These are phyloP conservation scores for Pseudomyrmex sp. DNA, from an alignment of 1,140 invertebrate species.

Conservation along the genomic window DNA sequence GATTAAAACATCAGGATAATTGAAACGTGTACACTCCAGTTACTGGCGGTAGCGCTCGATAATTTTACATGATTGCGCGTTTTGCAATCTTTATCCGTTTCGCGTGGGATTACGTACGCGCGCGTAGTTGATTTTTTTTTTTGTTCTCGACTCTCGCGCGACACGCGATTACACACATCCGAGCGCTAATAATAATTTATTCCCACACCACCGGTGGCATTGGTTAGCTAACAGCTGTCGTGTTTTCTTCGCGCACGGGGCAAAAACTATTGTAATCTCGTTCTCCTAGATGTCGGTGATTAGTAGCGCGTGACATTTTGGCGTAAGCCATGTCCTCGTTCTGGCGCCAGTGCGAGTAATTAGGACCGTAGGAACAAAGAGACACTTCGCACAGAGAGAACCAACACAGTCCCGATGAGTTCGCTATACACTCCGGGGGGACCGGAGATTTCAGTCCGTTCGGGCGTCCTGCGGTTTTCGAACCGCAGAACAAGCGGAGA, in stretches of 20 bases:
- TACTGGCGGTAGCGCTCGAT: background rate
- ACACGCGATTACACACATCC: background rate
- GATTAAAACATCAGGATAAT: constrained; percentile 4
- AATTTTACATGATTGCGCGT: background rate
- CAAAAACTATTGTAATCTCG: background rate
- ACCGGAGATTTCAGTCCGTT: constrained; percentile 18
- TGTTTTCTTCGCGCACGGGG: background rate
- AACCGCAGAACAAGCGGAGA: constrained; percentile 45
- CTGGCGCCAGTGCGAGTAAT: constrained; percentile 6
- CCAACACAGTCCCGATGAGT: background rate
- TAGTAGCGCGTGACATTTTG: constrained; percentile 19
- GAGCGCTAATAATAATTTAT: constrained; percentile 12
- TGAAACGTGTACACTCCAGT: background rate
- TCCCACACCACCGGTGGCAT: background rate
- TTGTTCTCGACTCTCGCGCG: no score
- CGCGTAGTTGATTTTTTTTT: background rate
- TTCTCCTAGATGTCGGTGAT: constrained; percentile 13
- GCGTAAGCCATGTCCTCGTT: background rate
- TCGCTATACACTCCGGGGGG: background rate
- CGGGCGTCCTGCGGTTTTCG: constrained; percentile 67
- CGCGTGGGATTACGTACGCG: background rate
- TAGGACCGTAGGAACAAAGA: constrained; percentile 3
- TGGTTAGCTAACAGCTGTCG: background rate
- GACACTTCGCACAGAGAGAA: constrained; percentile 14
- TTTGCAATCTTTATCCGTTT: constrained; percentile 6